Percentiles rank a stretch among this genome's conserved stretches.
These are phyloP conservation scores for Plecturocebus donacophilus DNA, from an alignment of 2,113 vertebrate species.

Conservation along the genomic window DNA sequence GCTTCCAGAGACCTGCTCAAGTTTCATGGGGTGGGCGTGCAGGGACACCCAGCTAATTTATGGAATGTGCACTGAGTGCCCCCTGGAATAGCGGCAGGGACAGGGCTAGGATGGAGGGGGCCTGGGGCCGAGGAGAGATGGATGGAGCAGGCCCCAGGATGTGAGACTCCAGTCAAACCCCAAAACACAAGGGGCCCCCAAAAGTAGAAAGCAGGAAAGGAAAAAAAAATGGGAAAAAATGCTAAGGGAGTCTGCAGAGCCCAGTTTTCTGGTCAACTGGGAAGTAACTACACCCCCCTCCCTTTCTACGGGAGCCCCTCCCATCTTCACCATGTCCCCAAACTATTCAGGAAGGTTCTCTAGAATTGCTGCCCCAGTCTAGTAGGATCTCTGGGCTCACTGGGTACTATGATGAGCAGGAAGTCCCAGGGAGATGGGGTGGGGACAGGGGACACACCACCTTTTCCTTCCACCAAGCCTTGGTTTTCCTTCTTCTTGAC, in stretches of 20 bases:
- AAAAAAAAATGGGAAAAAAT: not conserved
- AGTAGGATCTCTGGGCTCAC: not conserved
- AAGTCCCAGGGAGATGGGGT: not conserved
- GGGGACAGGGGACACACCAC: not conserved
- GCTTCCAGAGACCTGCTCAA: conserved; percentile 82
- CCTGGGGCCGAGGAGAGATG: not conserved
- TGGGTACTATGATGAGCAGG: not conserved
- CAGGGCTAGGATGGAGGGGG: not conserved
- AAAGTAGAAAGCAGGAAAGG: not conserved
- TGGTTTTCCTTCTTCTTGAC: not conserved
- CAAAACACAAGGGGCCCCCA: not conserved
- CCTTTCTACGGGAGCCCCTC: not conserved
- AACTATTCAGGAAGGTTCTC: not conserved
- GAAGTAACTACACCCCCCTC: not conserved
- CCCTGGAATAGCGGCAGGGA: conserved; percentile 42
- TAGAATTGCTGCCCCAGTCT: not conserved
- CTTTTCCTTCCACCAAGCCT: not conserved
- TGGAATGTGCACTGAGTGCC: conserved; percentile 77
- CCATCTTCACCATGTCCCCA: not conserved
- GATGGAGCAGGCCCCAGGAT: not conserved
- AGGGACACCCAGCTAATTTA: conserved; percentile 33
- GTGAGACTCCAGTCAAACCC: not conserved
- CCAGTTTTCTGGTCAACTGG: not conserved
- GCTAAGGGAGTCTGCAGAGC: not conserved
- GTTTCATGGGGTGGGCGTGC: conserved; percentile 48